Percentiles rank a stretch among this genome's conserved stretches.
Conservation (phyloP, 1,140 invertebrate species). For the Euwallacea fornicatus region DNA sequence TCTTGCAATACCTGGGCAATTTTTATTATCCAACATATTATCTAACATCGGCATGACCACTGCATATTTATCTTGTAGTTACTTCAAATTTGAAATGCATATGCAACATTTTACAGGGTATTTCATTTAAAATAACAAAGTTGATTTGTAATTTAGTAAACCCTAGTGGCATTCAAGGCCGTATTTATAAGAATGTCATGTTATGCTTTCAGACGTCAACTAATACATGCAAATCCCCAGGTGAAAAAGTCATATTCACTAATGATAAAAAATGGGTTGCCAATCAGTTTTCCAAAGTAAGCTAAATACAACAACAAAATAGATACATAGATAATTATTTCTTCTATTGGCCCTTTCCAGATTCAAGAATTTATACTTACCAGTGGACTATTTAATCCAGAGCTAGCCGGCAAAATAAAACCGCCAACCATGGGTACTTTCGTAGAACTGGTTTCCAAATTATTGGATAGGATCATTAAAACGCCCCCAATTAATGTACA, state of each 20-base stretch:
- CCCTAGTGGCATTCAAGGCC: too few species aligned
- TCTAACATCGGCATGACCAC: too few species aligned
- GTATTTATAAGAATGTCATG: too few species aligned
- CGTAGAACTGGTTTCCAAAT: constrained; percentile 7
- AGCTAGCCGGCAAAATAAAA: not conserved
- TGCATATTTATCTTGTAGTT: too few species aligned
- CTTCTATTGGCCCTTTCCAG: not conserved
- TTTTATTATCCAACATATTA: too few species aligned
- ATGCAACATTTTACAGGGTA: too few species aligned
- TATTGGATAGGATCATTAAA: not conserved
- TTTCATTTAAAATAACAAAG: too few species aligned
- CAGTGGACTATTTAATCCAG: constrained; percentile 17
- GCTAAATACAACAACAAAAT: not conserved
- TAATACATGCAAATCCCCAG: too few species aligned
- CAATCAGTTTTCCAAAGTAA: constrained; percentile 11
- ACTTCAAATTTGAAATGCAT: too few species aligned
- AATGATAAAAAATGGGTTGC: constrained; percentile 19
- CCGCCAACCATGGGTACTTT: constrained; percentile 5
- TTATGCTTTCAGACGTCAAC: too few species aligned
- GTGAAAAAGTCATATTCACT: not conserved
- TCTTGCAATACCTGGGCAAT: too few species aligned
- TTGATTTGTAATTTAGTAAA: too few species aligned
- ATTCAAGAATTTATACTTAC: constrained; percentile 6
- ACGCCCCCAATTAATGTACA: constrained; percentile 8
- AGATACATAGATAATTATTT: not conserved